Conservation (phyloP, 2,888 invertebrate genomes). For the Venusia cambrica region DNA sequence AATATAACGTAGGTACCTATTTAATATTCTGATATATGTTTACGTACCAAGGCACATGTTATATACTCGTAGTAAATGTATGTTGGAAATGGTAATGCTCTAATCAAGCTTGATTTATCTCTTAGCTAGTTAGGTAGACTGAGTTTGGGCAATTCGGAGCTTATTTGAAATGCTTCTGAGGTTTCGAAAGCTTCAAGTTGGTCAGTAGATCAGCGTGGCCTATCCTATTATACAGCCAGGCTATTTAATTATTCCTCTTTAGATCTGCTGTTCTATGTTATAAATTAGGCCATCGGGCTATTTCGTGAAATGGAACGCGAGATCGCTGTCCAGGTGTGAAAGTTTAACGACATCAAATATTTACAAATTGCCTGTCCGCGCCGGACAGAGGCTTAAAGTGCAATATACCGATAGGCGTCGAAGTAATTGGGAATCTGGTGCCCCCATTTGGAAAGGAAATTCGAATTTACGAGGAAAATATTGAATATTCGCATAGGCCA, state of each 20-base stretch:
- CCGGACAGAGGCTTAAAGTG: slow-evolving; percentile 30
- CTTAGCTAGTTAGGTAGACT: too few relatives aligned
- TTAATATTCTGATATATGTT: too few relatives aligned
- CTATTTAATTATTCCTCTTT: slow-evolving; percentile 22
- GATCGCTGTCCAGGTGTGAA: slow-evolving; percentile 44
- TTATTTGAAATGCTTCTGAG: slow-evolving; percentile 16
- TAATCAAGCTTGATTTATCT: too few relatives aligned
- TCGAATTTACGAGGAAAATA: too few relatives aligned
- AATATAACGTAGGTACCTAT: too few relatives aligned
- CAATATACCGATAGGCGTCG: too few relatives aligned
- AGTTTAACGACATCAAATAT: slow-evolving; percentile 55
- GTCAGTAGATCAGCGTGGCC: slow-evolving; percentile 7
- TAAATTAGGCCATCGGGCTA: slow-evolving; percentile 36
- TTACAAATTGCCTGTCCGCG: slow-evolving; percentile 45
- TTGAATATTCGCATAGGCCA: too few relatives aligned
- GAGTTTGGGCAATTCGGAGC: background rate
- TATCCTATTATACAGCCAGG: slow-evolving; percentile 10
- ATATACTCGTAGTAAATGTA: too few relatives aligned
- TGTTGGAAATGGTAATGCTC: too few relatives aligned
- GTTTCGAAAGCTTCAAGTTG: slow-evolving; percentile 1
- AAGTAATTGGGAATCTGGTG: too few relatives aligned
- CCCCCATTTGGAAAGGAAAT: too few relatives aligned
- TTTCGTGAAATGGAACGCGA: slow-evolving; percentile 36
- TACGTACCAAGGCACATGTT: too few relatives aligned
- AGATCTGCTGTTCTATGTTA: slow-evolving; percentile 29